phyloP scores from a whole-genome alignment of 2,888 invertebrate genomes.

The Adelognathus sp. region DNA sequence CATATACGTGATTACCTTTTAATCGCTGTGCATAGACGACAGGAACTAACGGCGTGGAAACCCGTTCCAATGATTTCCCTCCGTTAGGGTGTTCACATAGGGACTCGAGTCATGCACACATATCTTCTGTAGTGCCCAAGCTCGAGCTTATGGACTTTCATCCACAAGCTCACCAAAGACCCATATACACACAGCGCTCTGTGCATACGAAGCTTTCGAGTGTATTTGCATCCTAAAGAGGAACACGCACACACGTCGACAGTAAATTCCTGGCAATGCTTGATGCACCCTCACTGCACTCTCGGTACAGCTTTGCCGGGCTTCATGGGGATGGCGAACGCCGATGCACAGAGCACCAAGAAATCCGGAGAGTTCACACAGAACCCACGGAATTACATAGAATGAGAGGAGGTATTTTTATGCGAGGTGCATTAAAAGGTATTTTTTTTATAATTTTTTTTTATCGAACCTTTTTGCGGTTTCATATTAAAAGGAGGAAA shows the following conservation, averaged over 20 bases:
- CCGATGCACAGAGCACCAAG: neutral
- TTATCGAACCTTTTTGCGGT: neutral
- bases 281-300: neutral
- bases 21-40: conserved; percentile 52
- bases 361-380: neutral
- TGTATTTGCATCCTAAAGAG: neutral
- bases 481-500: too few relatives aligned
- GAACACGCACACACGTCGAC: neutral
- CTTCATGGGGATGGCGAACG: neutral
- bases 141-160: neutral
- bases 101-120: neutral
- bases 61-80: conserved; percentile 57
- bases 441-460: neutral
- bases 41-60: conserved; percentile 59
- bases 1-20: conserved; percentile 55
- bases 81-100: conserved; percentile 38
- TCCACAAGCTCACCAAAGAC: conserved; percentile 7
- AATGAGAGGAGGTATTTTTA: neutral
- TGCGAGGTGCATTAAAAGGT: neutral
- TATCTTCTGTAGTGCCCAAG: neutral
- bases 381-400: neutral
- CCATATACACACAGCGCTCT: neutral
- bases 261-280: neutral
- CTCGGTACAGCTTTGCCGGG: neutral
- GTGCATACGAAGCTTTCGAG: neutral